Base-by-base conservation (phyloP, 2,888 invertebrate genomes). In the Brachyptera risi region DNA sequence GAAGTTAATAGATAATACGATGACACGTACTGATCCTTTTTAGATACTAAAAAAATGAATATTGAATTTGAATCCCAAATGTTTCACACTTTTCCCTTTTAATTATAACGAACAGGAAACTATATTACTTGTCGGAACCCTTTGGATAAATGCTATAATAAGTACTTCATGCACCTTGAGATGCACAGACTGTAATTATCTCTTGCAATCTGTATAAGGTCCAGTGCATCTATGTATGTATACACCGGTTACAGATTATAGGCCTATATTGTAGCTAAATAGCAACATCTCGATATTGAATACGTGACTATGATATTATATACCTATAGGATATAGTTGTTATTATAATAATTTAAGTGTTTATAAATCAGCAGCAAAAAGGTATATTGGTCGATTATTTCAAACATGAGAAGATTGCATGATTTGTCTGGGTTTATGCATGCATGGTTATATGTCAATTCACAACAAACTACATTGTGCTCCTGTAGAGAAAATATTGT, bases 121-220 rank as follows among this genome's bases (percentile, higher is more conserved):
- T 21, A 47, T 21, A 47, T 24, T 24, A 23, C 21, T 47, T 47
- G 47, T 21, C 47, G 47, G 47, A 11, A 47, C 24, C 47, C 24
- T 47, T 47, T 47, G 21, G 44, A n/a, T n/a, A n/a, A n/a, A n/a
- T n/a, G n/a, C n/a, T 42, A 13, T 38, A 42, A 42, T 42, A 42
- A n/a, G n/a, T n/a, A n/a, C n/a, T n/a, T n/a, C n/a, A n/a, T 21
- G 17, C 21, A 19, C 42, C 17, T 42, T 9, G 42, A 42, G 42
- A 42, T 42, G 42, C 21, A 42, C n/a, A 19, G 5, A 5, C 17
- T 42, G 42, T 42, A 42, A 42, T 42, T 42, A 42, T 3, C 19
- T n/a, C 42, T 17, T 42, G 17, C 21, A n/a, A 42, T 42, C 42
- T 42, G 2, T 17, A 5, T 3, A 42, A 42, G 42, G 19, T 42